A percentile compares a stretch with the other conserved stretches of the same genome.
phyloP scores from a whole-genome alignment of 1,140 invertebrate species.

The Danaus plexippus region DNA sequence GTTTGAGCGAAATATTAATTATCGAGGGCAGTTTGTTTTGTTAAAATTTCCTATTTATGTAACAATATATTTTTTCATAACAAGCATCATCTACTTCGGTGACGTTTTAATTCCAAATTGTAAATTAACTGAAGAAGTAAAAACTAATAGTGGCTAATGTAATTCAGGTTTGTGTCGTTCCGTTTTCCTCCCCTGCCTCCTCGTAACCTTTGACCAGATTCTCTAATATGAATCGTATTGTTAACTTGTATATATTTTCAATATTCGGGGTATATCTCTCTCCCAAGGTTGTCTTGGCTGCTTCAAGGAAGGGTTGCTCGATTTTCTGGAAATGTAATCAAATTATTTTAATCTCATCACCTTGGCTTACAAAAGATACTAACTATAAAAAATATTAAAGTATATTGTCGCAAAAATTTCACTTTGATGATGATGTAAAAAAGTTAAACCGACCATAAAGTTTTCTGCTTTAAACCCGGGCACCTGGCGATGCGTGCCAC shows the following conservation, averaged over 20 bases:
- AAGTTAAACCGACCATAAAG: conserved; percentile 80
- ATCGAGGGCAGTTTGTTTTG: too few species aligned
- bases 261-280: conserved; percentile 93
- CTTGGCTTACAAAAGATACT: too few species aligned
- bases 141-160: background rate
- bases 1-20: too few species aligned
- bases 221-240: conserved; percentile 91
- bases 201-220: conserved; percentile 89
- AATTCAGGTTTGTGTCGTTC: conserved; percentile 30
- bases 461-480: conserved; percentile 87
- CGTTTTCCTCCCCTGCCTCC: conserved; percentile 52
- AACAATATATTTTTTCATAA: too few species aligned
- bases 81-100: too few species aligned
- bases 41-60: too few species aligned
- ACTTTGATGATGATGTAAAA: too few species aligned
- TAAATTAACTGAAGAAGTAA: too few species aligned
- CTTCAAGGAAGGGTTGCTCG: conserved; percentile 88
- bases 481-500: conserved; percentile 85
- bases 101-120: too few species aligned
- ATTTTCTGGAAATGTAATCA: conserved; percentile 83
- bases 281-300: conserved; percentile 86
- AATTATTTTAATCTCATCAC: background rate
- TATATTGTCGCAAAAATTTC: too few species aligned
- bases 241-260: conserved; percentile 90
- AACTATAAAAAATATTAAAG: too few species aligned